Percentiles rank a stretch among this genome's conserved stretches.
Conservation (phyloP, 92 coral and sea anemone species). For the Anthopleura xanthogrammica region DNA sequence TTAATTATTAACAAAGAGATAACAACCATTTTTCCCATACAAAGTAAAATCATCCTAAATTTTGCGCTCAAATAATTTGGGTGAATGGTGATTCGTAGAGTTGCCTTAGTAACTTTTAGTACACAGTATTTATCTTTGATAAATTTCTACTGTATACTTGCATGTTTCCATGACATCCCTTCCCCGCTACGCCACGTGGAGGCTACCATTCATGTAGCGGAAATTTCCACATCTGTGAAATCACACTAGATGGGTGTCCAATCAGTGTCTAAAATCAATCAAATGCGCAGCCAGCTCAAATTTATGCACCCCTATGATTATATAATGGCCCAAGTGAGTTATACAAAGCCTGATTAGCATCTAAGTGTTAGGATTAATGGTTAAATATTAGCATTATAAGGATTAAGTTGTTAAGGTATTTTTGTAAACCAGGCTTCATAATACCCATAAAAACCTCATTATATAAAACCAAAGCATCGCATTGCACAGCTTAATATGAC, state of each 20-base stretch:
- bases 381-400: background rate
- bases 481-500: background rate
- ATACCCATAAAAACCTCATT: background rate
- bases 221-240: slow-evolving; percentile 7
- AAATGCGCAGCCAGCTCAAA: background rate
- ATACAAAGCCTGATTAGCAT: background rate
- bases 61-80: background rate
- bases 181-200: slow-evolving; percentile 11
- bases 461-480: background rate
- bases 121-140: background rate
- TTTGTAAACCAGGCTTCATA: background rate
- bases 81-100: slow-evolving; percentile 3
- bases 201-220: slow-evolving; percentile 7
- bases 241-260: slow-evolving; percentile 7
- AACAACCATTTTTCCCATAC: too few species aligned
- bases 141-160: too few species aligned
- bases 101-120: background rate
- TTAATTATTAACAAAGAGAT: too few species aligned
- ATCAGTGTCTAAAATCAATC: background rate
- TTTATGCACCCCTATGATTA: background rate
- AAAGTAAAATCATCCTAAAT: too few species aligned
- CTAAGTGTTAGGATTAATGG: background rate
- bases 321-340: background rate
- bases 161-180: slow-evolving; percentile 2
- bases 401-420: background rate